Conservation (phyloP, 2,888 invertebrate genomes). For the Sphinx pinastri region DNA sequence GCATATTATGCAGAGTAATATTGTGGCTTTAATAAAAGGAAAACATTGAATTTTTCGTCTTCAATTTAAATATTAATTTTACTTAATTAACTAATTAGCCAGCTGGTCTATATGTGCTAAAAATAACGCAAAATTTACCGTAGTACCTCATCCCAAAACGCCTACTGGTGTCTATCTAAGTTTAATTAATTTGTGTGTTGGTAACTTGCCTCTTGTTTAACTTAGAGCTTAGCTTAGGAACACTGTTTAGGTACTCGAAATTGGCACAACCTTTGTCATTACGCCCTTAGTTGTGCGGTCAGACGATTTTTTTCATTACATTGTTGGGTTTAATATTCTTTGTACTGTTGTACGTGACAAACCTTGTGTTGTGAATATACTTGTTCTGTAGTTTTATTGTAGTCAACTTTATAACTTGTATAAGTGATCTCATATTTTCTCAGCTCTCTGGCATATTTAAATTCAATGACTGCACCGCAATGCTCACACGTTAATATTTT, state of each 20-base stretch:
- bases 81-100: no score
- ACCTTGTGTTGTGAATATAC: not conserved
- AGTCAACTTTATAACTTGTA: no score
- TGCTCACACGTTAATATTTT: not conserved
- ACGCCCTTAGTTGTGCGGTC: not conserved
- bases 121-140: slow-evolving; percentile 2
- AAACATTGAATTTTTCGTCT: no score
- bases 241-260: not conserved
- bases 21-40: no score
- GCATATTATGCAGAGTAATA: no score
- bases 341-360: not conserved
- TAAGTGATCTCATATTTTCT: no score
- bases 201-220: slow-evolving; percentile 20
- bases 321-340: slow-evolving; percentile 7
- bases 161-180: slow-evolving; percentile 15
- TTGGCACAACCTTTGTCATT: not conserved
- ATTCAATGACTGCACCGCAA: no score
- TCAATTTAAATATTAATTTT: no score
- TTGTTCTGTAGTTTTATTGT: not conserved
- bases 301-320: slow-evolving; percentile 9
- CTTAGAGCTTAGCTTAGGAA: slow-evolving; percentile 14
- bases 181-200: slow-evolving; percentile 23
- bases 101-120: not conserved
- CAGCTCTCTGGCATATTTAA: no score
- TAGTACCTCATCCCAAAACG: slow-evolving; percentile 11